Percentiles rank a stretch among this genome's conserved stretches.
Conservation (phyloP, 2,888 invertebrate species). For the Catocala fraxini region DNA sequence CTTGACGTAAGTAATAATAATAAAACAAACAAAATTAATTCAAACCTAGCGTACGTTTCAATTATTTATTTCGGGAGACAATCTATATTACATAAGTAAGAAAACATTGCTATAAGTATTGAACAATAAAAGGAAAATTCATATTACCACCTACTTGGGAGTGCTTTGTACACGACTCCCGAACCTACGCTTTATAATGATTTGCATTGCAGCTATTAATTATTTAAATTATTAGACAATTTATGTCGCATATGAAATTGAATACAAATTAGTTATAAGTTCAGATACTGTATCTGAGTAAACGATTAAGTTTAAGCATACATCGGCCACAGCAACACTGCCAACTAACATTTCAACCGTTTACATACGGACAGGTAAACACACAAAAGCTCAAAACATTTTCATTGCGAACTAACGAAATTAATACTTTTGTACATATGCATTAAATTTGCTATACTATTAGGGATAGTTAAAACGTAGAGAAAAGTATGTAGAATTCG, state of each 20-base stretch:
- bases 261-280: conserved; percentile 34
- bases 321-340: conserved; percentile 36
- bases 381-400: conserved; percentile 6
- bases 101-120: conserved; percentile 18
- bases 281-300: conserved; percentile 22
- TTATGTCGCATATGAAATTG: conserved; percentile 35
- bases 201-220: conserved; percentile 49
- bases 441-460: not conserved
- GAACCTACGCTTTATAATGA: conserved; percentile 39
- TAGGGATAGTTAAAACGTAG: conserved; percentile 37
- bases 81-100: conserved; percentile 1
- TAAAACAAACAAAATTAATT: not conserved
- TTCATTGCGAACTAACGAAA: conserved; percentile 2
- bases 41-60: not conserved
- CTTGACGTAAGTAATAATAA: not conserved
- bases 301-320: conserved; percentile 34
- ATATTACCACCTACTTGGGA: conserved; percentile 24
- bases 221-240: conserved; percentile 40
- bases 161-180: conserved; percentile 51
- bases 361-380: conserved; percentile 14
- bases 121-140: conserved; percentile 30
- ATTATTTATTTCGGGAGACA: not conserved
- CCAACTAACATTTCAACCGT: conserved; percentile 30
- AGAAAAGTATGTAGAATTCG: conserved; percentile 22
- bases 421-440: conserved; percentile 7